Evolutionary conservation across 2,113 vertebrate species (phyloP).

Genomic region (Manacus vitellinus): DNA sequence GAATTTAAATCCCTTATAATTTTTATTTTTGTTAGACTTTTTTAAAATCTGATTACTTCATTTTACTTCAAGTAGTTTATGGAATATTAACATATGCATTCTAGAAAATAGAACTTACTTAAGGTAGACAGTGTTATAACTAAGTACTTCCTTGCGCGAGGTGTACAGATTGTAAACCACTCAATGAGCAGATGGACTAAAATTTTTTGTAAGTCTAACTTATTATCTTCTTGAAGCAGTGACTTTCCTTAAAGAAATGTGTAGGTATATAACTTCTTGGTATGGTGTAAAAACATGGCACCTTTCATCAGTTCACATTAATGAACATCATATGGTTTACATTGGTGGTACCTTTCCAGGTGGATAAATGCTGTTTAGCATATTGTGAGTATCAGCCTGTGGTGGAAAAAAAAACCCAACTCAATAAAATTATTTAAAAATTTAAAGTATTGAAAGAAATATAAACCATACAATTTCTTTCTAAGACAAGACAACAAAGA

Average conservation of each 20-base stretch:
- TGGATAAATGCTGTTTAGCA: not conserved
- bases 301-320: not conserved
- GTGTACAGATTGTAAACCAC: not conserved
- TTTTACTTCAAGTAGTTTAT: not conserved
- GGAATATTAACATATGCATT: not conserved
- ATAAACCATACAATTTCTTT: not conserved
- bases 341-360: not conserved
- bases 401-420: not conserved
- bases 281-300: not conserved
- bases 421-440: not conserved
- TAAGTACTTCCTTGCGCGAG: not conserved
- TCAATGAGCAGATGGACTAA: not conserved
- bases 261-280: not conserved
- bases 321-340: not conserved
- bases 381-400: not conserved
- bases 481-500: not conserved
- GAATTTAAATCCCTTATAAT: not conserved
- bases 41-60: not conserved
- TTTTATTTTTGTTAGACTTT: not conserved
- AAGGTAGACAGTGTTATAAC: not conserved
- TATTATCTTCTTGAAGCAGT: not conserved
- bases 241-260: not conserved
- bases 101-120: not conserved
- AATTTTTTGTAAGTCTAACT: not conserved
- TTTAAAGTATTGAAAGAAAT: not conserved